A percentile compares a stretch with the other conserved stretches of the same genome.
These are phyloP conservation scores for Aramus guarauna DNA, from an alignment of 2,113 vertebrate species.

Conservation along the genomic window DNA sequence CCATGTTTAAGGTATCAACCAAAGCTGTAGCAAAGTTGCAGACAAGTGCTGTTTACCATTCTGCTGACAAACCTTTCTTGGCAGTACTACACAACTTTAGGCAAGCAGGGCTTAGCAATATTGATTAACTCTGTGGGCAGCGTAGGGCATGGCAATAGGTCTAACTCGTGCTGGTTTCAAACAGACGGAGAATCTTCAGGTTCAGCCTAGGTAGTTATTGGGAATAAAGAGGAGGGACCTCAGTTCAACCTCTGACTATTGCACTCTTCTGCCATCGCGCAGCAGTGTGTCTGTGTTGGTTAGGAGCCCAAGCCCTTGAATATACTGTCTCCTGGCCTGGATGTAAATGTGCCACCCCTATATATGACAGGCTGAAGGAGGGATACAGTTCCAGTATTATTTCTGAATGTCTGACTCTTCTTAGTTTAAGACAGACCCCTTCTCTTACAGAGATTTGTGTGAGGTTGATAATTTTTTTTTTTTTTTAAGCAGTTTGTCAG, in stretches of 20 bases:
- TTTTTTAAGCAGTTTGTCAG: neutral
- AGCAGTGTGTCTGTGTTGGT: neutral
- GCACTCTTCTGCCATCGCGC: neutral
- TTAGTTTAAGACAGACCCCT: neutral
- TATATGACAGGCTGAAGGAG: neutral
- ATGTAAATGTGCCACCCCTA: neutral
- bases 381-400: neutral
- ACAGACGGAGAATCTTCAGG: neutral
- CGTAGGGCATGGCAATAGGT: neutral
- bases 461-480: neutral
- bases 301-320: neutral
- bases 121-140: neutral
- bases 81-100: neutral
- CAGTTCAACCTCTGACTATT: neutral
- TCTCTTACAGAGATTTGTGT: conserved; percentile 6
- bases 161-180: neutral
- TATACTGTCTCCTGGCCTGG: neutral
- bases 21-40: neutral
- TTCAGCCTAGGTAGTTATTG: neutral
- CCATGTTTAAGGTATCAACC: neutral
- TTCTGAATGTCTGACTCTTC: conserved; percentile 22
- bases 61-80: neutral
- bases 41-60: neutral
- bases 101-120: neutral
- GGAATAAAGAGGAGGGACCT: neutral